These are phyloP conservation scores for Hyposoter didymator DNA, from an alignment of 2,888 invertebrate genomes.

Conservation along the genomic window DNA sequence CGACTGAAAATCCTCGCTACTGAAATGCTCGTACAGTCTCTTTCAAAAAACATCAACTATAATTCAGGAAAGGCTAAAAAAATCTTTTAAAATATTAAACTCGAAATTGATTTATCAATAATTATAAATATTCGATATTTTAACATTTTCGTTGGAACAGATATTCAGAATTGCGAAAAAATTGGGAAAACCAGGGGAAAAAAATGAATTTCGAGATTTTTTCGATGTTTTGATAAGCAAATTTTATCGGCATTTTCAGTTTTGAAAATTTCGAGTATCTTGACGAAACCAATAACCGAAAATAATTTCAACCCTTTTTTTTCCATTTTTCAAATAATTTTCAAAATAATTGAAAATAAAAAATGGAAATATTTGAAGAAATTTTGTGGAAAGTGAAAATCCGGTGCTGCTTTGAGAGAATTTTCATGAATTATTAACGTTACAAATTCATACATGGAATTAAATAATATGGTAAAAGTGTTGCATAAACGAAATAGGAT, in stretches of 20 bases:
- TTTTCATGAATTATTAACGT: neutral
- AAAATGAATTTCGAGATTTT: neutral
- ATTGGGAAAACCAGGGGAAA: too few relatives aligned
- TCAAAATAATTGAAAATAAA: too few relatives aligned
- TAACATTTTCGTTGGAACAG: neutral
- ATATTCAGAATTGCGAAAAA: too few relatives aligned
- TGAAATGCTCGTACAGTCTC: slow-evolving; percentile 1
- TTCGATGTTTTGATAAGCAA: neutral
- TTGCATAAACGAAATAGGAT: neutral
- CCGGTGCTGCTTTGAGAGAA: neutral
- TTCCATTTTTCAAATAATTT: neutral
- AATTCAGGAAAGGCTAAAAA: neutral
- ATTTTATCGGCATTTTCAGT: too few relatives aligned
- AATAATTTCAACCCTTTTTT: neutral
- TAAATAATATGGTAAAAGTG: neutral
- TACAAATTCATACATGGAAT: neutral
- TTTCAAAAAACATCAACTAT: neutral
- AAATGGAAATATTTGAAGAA: neutral
- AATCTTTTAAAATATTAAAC: neutral
- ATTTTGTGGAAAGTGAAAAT: neutral
- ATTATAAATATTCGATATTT: neutral
- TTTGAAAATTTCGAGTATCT: too few relatives aligned
- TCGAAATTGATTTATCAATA: neutral
- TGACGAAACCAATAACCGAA: too few relatives aligned
- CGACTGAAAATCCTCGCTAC: neutral